Base-by-base conservation (phyloP, 2,113 vertebrate species). In the Lasiurus cinereus region DNA sequence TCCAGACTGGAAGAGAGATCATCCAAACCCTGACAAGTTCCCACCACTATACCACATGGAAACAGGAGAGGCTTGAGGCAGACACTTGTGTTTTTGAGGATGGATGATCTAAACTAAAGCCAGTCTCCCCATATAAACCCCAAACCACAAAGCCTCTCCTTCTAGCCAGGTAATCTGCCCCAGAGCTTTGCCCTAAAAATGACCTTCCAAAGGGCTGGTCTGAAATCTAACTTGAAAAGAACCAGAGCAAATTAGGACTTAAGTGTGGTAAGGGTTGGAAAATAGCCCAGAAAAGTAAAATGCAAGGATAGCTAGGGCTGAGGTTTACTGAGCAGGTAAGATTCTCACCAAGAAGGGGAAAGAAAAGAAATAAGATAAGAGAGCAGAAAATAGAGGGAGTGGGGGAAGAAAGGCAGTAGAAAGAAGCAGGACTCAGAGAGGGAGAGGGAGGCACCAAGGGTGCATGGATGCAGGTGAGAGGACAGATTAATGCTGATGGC, bases 271-370 rank as follows among this genome's bases (percentile, higher is more conserved):
- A 69, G 18, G 78, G 6, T 6, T 70, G n/a, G n/a, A 64, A 52
- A 88, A 93, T 33, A 74, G 22, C n/a, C 18, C 22, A 29, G 19
- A 78, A 91, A 83, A 91, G 18, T 56, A 73, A 85, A 77, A 73
- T 29, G 22, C 22, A 48, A 76, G 88, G 2, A 67, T 36, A 31
- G 18, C 11, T 22, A 67, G 8, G 43, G 33, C 56, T 78, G n/a
- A 18, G 2, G n/a, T 52, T 52, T 59, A 29, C 2, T 0, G 1
- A 70, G n/a, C 48, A 10, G 9, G 67, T 62, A 14, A 59, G 56
- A 74, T 54, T 43, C n/a, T 80, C 50, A 83, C 52, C 15, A 52
- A 72, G 19, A 77, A 80, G 12, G 27, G 3, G 43, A 31, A 76
- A 67, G 13, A 73, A 46, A 76, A 48, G 36, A 69, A 67, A n/a